These are phyloP conservation scores for Macaca nemestrina DNA, from an alignment of 2,113 vertebrate genomes.

Conservation along the genomic window DNA sequence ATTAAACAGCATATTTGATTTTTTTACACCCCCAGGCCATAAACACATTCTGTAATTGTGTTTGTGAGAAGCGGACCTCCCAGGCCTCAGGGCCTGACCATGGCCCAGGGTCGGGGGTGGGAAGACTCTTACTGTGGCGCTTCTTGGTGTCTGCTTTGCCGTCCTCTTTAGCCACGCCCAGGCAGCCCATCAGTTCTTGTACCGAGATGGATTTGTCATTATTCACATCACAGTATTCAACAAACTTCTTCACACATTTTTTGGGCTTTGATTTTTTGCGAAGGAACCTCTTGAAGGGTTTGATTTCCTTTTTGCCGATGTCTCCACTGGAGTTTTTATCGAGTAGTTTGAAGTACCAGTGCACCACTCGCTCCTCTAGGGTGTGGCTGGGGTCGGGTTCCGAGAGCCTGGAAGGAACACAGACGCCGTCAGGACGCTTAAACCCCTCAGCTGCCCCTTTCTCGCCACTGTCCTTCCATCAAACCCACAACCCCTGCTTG, in stretches of 20 bases:
- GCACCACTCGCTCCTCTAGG: constrained; percentile 96
- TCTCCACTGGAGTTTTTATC: constrained; percentile 96
- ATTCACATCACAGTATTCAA: constrained; percentile 96
- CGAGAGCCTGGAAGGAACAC: constrained; percentile 85
- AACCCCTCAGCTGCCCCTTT: accelerated
- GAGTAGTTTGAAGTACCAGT: constrained; percentile 97
- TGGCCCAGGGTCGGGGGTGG: not conserved
- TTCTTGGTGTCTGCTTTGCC: constrained; percentile 83
- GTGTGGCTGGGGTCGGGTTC: constrained; percentile 98
- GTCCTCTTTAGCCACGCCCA: constrained; percentile 94
- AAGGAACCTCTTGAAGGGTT: constrained; percentile 96
- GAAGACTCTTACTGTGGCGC: constrained; percentile 80
- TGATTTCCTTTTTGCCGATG: constrained; percentile 98
- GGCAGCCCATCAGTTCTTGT: constrained; percentile 95
- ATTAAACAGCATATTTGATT: accelerated
- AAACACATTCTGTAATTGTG: accelerated
- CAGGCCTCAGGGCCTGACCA: accelerated
- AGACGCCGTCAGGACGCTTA: accelerated
- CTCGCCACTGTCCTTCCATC: accelerated
- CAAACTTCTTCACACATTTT: constrained; percentile 98
- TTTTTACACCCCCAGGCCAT: accelerated
- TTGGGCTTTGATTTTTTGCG: constrained; percentile 98
- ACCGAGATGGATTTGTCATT: constrained; percentile 94
- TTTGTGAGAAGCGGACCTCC: accelerated
- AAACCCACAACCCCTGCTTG: not conserved